These are phyloP conservation scores for Micrastur ruficollis DNA, from an alignment of 2,797 vertebrate genomes.

Conservation along the genomic window DNA sequence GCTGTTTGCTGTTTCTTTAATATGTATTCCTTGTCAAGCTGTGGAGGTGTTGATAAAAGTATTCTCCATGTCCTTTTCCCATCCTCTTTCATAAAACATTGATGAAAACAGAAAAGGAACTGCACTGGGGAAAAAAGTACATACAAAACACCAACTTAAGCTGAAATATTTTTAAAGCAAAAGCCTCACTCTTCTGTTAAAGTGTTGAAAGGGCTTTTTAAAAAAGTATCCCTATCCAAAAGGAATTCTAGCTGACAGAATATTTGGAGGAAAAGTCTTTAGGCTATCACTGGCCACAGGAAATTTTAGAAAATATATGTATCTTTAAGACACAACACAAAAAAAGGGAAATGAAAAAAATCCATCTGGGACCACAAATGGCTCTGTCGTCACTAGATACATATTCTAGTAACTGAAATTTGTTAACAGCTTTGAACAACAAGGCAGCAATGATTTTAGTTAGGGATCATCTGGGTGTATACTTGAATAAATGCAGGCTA, in stretches of 20 bases:
- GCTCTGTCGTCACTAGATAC: not conserved
- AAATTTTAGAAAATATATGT: not conserved
- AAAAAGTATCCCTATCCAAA: not conserved
- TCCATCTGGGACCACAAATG: not conserved
- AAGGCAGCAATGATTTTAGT: not conserved
- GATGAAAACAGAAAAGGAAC: not conserved
- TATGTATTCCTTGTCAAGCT: not conserved
- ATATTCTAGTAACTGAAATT: not conserved
- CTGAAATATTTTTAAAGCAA: not conserved
- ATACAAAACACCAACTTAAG: not conserved
- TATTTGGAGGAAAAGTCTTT: not conserved
- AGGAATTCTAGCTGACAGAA: not conserved
- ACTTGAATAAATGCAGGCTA: rapidly evolving
- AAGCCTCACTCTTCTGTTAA: not conserved
- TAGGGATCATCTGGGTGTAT: not conserved
- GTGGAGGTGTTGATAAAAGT: not conserved
- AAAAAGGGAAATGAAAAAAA: not conserved
- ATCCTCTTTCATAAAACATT: not conserved
- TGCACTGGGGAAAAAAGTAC: not conserved
- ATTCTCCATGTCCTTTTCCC: not conserved
- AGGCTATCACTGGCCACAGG: not conserved
- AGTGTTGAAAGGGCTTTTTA: not conserved
- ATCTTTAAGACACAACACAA: not conserved
- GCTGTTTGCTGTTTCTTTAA: not conserved
- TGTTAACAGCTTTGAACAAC: not conserved